Conservation (phyloP, 1,140 invertebrate species). For the Orius insidiosus region DNA sequence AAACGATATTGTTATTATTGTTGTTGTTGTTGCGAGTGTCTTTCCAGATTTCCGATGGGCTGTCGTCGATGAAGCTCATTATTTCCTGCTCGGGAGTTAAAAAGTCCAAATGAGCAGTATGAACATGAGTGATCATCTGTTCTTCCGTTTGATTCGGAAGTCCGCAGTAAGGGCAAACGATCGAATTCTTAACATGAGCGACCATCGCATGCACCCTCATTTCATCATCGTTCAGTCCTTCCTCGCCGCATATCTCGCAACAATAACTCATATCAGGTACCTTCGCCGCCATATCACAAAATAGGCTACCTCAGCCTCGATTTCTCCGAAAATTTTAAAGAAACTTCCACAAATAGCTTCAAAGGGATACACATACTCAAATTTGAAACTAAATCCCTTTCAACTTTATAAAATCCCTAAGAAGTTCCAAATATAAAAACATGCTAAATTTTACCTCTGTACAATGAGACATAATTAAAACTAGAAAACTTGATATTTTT, state of each 20-base stretch:
- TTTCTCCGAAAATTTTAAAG: too few species aligned
- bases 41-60: constrained; percentile 22
- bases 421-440: too few species aligned
- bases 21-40: constrained; percentile 27
- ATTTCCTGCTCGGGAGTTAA: constrained; percentile 43
- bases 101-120: constrained; percentile 62
- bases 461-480: too few species aligned
- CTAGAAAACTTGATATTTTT: too few species aligned
- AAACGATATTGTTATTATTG: constrained; percentile 28
- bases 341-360: too few species aligned
- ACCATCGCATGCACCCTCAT: constrained; percentile 59
- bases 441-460: too few species aligned
- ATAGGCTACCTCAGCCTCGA: neutral
- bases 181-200: constrained; percentile 55
- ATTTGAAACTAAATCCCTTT: too few species aligned
- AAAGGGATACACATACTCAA: too few species aligned
- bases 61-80: constrained; percentile 33
- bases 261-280: constrained; percentile 31
- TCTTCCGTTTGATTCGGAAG: constrained; percentile 46
- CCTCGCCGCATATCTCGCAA: constrained; percentile 67
- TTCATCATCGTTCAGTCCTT: constrained; percentile 57
- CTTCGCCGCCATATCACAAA: constrained; percentile 22
- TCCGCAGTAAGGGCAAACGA: constrained; percentile 67
- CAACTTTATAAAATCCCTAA: too few species aligned
- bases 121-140: constrained; percentile 60